Conservation (phyloP, 2,797 vertebrate genomes). For the Tamandua tetradactyla region DNA sequence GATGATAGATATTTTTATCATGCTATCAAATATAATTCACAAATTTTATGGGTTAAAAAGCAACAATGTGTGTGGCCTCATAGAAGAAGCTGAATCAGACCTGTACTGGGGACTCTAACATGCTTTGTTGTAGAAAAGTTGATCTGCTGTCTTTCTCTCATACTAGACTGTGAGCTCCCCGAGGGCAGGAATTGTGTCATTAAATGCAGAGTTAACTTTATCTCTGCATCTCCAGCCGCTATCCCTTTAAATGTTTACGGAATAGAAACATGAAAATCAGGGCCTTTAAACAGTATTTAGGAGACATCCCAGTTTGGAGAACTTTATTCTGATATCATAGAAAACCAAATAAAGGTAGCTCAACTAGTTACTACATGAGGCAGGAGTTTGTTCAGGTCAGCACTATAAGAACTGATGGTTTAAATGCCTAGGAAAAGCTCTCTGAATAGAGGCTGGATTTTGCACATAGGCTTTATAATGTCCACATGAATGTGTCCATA, state of each 20-base stretch:
- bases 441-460: neutral
- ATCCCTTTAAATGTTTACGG: neutral
- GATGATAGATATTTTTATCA: too few species aligned
- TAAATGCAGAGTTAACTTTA: neutral
- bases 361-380: neutral
- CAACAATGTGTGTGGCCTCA: neutral
- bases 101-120: neutral
- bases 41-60: neutral
- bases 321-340: neutral
- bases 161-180: neutral
- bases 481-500: neutral
- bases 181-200: neutral
- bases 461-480: neutral
- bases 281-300: neutral
- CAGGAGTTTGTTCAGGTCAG: neutral
- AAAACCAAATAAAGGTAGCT: conserved; percentile 36
- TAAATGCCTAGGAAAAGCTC: conserved; percentile 14
- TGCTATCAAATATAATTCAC: neutral
- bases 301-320: neutral
- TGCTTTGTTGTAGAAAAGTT: neutral
- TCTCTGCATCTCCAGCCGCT: neutral
- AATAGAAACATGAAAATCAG: neutral
- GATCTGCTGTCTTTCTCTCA: neutral
- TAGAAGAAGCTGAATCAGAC: neutral
- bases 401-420: neutral